Evolutionary conservation across 2,888 invertebrate genomes (phyloP).

Genomic region (Choristoneura rosaceana): DNA sequence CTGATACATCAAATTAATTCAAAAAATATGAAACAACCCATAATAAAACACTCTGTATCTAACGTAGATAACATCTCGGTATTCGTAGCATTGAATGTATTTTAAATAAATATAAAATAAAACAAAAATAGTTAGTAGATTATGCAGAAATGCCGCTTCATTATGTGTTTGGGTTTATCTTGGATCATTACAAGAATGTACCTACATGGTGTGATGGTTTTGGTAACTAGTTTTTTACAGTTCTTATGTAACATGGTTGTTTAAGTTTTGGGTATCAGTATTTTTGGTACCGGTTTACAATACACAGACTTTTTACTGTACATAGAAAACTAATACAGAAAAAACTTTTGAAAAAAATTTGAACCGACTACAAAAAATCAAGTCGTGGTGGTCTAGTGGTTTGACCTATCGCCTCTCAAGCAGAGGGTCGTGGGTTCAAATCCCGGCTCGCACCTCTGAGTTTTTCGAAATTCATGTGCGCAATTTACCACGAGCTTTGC

Average conservation of each 20-base stretch:
- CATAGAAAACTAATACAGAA: too few relatives aligned
- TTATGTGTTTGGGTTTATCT: constrained; percentile 27
- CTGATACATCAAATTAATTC: not conserved
- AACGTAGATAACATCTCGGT: constrained; percentile 31
- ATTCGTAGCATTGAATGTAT: constrained; percentile 19
- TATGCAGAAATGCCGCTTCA: constrained; percentile 40
- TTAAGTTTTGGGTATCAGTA: not conserved
- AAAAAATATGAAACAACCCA: not conserved
- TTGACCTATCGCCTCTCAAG: too few relatives aligned
- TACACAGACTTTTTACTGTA: too few relatives aligned
- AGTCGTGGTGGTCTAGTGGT: too few relatives aligned
- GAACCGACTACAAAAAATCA: too few relatives aligned
- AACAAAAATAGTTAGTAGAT: constrained; percentile 29
- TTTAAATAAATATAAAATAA: constrained; percentile 40
- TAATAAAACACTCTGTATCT: constrained; percentile 19
- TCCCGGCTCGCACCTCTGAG: too few relatives aligned
- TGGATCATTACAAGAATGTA: constrained; percentile 32
- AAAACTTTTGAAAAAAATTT: too few relatives aligned
- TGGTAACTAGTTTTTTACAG: not conserved
- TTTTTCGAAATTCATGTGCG: too few relatives aligned
- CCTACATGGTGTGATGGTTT: not conserved
- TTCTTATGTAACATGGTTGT: not conserved
- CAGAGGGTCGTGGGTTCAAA: too few relatives aligned
- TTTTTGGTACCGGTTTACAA: not conserved
- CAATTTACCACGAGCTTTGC: too few relatives aligned